Conservation (phyloP, 1,140 invertebrate species). For the Sarcophaga peregrina region DNA sequence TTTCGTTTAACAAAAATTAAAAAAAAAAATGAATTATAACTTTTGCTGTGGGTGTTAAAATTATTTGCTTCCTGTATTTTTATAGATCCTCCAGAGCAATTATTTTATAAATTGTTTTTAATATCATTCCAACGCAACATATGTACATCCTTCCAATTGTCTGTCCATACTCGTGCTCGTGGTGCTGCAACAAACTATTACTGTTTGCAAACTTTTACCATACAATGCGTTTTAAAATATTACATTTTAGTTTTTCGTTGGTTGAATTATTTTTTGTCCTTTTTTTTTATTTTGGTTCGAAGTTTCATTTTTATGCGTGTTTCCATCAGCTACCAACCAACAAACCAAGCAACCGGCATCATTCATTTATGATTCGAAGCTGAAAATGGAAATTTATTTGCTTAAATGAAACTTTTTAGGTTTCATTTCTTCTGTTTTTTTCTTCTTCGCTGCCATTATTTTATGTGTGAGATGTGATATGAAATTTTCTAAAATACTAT, state of each 20-base stretch:
- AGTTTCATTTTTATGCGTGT: no score
- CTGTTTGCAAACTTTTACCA: background rate
- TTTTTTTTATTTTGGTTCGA: background rate
- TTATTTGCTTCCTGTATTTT: background rate
- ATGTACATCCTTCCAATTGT: background rate
- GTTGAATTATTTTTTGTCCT: background rate
- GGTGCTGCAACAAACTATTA: background rate
- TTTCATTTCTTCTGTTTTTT: background rate
- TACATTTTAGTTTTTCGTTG: background rate
- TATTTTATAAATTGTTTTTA: slow-evolving; percentile 23
- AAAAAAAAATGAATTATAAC: background rate
- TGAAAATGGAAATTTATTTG: slow-evolving; percentile 22
- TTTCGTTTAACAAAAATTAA: background rate
- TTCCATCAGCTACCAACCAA: background rate
- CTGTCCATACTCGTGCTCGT: no score
- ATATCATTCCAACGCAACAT: background rate
- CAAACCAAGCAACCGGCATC: background rate
- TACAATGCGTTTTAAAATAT: slow-evolving; percentile 12
- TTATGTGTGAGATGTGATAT: no score
- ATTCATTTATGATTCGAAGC: background rate
- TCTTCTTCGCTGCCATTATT: background rate
- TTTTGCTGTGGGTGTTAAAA: background rate
- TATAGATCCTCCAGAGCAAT: background rate
- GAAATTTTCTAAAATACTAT: no score
- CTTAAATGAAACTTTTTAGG: background rate